A percentile compares a stretch with the other conserved stretches of the same genome.
Conservation (phyloP, 2,113 vertebrate genomes). For the Oncorhynchus nerka region DNA sequence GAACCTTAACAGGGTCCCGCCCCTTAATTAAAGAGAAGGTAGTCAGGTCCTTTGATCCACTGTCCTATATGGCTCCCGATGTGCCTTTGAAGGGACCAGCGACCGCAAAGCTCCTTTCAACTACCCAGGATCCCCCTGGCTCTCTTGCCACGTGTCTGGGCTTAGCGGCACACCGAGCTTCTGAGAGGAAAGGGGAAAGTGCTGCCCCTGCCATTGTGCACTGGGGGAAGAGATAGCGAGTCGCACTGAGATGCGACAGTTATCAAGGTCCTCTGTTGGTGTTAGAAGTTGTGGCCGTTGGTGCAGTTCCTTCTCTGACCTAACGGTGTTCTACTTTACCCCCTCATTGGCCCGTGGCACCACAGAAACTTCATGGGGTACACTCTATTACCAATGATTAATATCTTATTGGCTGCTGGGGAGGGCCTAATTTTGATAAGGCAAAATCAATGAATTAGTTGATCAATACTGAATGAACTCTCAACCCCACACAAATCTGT, state of each 20-base stretch:
- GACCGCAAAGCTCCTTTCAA: slow-evolving; percentile 62
- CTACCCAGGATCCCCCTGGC: slow-evolving; percentile 45
- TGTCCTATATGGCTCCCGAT: slow-evolving; percentile 51
- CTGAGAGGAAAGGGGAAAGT: slow-evolving; percentile 23
- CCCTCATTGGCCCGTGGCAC: neutral
- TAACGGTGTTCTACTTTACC: neutral
- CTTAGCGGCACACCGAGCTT: slow-evolving; percentile 51
- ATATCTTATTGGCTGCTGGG: slow-evolving; percentile 20
- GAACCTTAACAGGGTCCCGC: slow-evolving; percentile 61
- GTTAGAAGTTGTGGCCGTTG: neutral
- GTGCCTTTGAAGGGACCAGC: slow-evolving; percentile 64
- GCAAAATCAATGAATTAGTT: too few species aligned
- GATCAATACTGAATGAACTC: too few species aligned
- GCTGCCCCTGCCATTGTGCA: slow-evolving; percentile 31
- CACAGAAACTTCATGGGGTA: too few species aligned
- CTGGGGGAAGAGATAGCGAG: neutral
- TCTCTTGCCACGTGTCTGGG: slow-evolving; percentile 39
- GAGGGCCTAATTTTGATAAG: neutral
- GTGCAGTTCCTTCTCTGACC: neutral
- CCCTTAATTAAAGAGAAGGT: slow-evolving; percentile 65
- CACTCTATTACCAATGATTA: slow-evolving; percentile 37
- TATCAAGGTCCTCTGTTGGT: neutral
- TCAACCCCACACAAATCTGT: too few species aligned
- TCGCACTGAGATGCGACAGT: neutral
- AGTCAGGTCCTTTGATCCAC: slow-evolving; percentile 59